These are phyloP conservation scores for Hirtodrosophila alboralis DNA, from an alignment of 2,888 invertebrate species.

Conservation along the genomic window DNA sequence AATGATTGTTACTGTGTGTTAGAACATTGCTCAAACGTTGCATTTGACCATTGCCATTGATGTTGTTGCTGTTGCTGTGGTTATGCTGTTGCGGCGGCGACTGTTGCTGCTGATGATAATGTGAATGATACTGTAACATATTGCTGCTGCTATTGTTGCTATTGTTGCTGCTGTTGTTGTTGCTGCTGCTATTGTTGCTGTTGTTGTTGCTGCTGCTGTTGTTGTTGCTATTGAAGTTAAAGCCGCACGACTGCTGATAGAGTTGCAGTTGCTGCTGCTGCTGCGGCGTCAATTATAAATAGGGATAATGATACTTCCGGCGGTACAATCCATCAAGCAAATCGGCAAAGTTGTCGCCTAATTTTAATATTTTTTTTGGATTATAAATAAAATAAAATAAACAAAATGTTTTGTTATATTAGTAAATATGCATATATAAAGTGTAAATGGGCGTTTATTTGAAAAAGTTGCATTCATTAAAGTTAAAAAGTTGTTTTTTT, in stretches of 20 bases:
- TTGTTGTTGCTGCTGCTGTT: slow-evolving; percentile 38
- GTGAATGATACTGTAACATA: slow-evolving; percentile 20
- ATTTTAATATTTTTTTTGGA: slow-evolving; percentile 12
- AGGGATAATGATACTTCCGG: slow-evolving; percentile 84
- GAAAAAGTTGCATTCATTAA: slow-evolving; percentile 43
- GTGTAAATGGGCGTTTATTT: slow-evolving; percentile 32
- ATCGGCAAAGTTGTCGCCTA: slow-evolving; percentile 82
- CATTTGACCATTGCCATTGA: slow-evolving; percentile 26
- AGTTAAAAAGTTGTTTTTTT: background rate
- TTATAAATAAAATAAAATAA: slow-evolving; percentile 33
- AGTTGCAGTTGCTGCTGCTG: slow-evolving; percentile 76
- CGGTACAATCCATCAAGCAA: slow-evolving; percentile 84
- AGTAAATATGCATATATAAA: slow-evolving; percentile 23
- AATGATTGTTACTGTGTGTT: slow-evolving; percentile 26
- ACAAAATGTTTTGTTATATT: slow-evolving; percentile 37
- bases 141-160: slow-evolving; percentile 33
- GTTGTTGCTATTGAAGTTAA: slow-evolving; percentile 37
- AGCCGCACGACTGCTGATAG: slow-evolving; percentile 74
- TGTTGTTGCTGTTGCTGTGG: slow-evolving; percentile 33
- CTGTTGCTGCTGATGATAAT: slow-evolving; percentile 30
- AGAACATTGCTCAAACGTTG: slow-evolving; percentile 36
- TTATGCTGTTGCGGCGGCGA: slow-evolving; percentile 32
- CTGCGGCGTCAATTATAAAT: slow-evolving; percentile 83
- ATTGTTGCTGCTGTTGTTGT: slow-evolving; percentile 34
- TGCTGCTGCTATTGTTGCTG: slow-evolving; percentile 29